Percentiles rank a stretch among this genome's conserved stretches.
These are phyloP conservation scores for Eledone cirrhosa DNA, from an alignment of 2,888 invertebrate species.

Conservation along the genomic window DNA sequence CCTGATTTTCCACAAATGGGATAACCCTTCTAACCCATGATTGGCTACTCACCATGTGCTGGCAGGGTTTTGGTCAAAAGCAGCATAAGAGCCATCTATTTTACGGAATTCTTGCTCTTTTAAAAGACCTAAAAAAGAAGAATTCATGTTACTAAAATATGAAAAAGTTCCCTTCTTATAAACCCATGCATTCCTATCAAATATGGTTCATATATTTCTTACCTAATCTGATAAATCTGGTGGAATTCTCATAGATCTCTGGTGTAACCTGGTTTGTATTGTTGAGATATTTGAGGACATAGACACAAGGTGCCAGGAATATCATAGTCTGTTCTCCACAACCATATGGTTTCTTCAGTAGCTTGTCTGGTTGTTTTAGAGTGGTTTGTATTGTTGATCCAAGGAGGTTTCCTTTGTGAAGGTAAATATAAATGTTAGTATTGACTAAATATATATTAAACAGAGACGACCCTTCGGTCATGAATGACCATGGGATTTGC, in stretches of 20 bases:
- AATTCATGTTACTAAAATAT: background rate
- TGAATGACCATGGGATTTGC: too few species aligned
- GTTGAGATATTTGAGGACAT: constrained; percentile 44
- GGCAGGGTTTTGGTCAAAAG: constrained; percentile 47
- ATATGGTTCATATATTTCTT: too few species aligned
- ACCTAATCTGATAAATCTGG: constrained; percentile 44
- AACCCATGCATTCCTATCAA: too few species aligned
- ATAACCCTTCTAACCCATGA: too few species aligned
- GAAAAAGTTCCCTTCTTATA: too few species aligned
- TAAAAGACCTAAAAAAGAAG: constrained; percentile 39
- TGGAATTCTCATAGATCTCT: constrained; percentile 41
- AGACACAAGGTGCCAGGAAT: constrained; percentile 48
- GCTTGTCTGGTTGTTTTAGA: background rate
- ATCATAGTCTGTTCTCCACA: constrained; percentile 55
- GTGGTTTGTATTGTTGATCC: constrained; percentile 7
- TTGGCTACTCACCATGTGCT: constrained; percentile 54
- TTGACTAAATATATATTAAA: too few species aligned
- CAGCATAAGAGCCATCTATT: constrained; percentile 49
- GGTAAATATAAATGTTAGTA: too few species aligned
- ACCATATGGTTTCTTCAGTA: constrained; percentile 44
- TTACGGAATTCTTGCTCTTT: constrained; percentile 49
- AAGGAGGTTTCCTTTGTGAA: background rate
- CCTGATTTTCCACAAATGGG: too few species aligned
- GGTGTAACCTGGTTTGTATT: constrained; percentile 38
- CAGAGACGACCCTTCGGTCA: too few species aligned